Base-by-base conservation (phyloP, 2,888 invertebrate genomes). In the Proisotoma minuta region DNA sequence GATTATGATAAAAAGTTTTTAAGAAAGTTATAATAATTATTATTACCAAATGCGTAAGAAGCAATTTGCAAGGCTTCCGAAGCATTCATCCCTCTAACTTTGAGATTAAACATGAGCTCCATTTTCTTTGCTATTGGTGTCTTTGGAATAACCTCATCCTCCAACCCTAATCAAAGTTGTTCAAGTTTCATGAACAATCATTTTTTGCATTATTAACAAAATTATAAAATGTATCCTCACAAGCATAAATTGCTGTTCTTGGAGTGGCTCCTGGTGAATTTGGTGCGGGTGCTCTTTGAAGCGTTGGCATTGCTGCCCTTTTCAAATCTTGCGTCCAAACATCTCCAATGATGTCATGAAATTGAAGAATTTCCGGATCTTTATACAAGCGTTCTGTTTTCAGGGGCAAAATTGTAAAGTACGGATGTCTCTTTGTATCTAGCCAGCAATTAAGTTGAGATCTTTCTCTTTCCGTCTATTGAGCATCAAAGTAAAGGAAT, bases 181-280 rank as follows among this genome's bases (percentile, higher is more conserved):
- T 10, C 34, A 34, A 34, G 15, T 10, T 34, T 34, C n/a, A 47
- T 12, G 5, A n/a, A 8, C 12, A 47, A 5, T n/a, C 5, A 47
- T n/a, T 47, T 47, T 47, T 8, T 47, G n/a, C n/a, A 47, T 47
- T 10, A 15, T 47, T 47, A 8, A 49, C 10, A 5, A 34, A 54
- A n/a, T n/a, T n/a, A n/a, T n/a, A n/a, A n/a, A n/a, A n/a, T n/a
- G n/a, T n/a, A n/a, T n/a, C n/a, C 53, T 29, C 34, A 54, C 63
- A 64, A 24, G 71, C 73, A 50, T 73, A 73, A 5, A 70, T 65
- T 1, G 73, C 73, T 2, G 72, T 72, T 59, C 73, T 54, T n/a
- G 72, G 72, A 26, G 73, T 69, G 18, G 65, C 65, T 15, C 66
- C 66, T 39, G 66, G 69, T 51, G 63, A 43, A 39, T 65, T 67